Base-by-base conservation (phyloP, 2,888 invertebrate genomes). In the Macrophya annulata region DNA sequence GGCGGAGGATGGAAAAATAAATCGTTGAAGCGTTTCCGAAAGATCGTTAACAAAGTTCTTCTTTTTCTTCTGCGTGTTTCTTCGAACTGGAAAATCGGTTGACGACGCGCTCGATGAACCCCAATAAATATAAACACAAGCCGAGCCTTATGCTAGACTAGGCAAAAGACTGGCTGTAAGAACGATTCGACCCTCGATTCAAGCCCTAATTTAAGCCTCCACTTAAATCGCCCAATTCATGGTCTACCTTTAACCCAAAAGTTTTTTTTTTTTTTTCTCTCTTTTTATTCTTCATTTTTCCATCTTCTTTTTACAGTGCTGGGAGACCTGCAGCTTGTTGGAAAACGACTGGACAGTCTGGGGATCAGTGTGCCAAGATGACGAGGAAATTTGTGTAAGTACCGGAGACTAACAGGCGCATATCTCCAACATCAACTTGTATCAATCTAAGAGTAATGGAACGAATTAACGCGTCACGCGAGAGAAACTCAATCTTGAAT, bases 81-180 rank as follows among this genome's bases (percentile, higher is more conserved):
- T 90, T 89, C 90, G 90, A 91, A 91, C 88, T 83, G 79, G 85
- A 86, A 84, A 76, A 85, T 84, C 45, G 82, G 43, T 37, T 65
- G 71, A 81, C 62, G 71, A 85, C 71, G 79, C 77, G 55, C 86
- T 87, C 74, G 89, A 87, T 87, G 90, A 91, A 92, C 91, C 90
- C 91, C 92, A 92, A 93, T 93, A 93, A 93, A 93, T 92, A 93
- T 93, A 91, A 93, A 93, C 92, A 93, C 91, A 92, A 92, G 83
- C 51, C 62, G 15, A 55, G 3, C 12, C 21, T 21, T 51, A 51
- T 12, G 25, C n/a, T 59, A 76, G 10, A 21, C 59, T n/a, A 17
- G 40, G 9, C 9, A 25, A 15, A 48, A 43, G 43, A 43, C 72
- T 43, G 59, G 55, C 40, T 62, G 12, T 71, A 83, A 65, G 48